Evolutionary conservation across 1,140 invertebrate genomes (phyloP).

Genomic region (Tetramorium alpestre): DNA sequence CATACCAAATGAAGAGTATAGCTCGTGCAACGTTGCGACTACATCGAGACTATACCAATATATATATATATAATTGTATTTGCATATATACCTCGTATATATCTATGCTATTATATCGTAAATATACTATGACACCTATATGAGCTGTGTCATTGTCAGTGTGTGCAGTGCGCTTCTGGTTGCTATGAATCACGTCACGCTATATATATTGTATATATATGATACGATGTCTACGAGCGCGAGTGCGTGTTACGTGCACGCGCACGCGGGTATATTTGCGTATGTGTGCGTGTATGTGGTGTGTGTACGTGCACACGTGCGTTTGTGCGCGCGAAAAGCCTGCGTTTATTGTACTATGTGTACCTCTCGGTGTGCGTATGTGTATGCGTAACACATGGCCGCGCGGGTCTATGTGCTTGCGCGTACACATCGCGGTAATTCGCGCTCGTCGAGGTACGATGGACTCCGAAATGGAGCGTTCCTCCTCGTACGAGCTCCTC

Average conservation of each 20-base stretch:
- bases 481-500: conserved; percentile 64
- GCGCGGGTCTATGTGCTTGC: conserved; percentile 24
- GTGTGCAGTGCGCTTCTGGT: conserved; percentile 85
- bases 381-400: conserved; percentile 15
- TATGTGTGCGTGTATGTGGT: conserved; percentile 7
- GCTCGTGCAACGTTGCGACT: conserved; percentile 68
- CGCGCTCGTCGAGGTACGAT: conserved; percentile 63
- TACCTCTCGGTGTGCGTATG: conserved; percentile 42
- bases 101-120: conserved; percentile 62
- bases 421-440: conserved; percentile 59
- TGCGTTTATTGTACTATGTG: conserved; percentile 56
- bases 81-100: conserved; percentile 64
- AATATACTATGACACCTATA: conserved; percentile 74
- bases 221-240: conserved; percentile 43
- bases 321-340: conserved; percentile 43
- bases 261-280: background rate
- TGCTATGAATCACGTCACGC: conserved; percentile 74
- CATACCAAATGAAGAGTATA: conserved; percentile 59
- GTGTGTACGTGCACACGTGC: conserved; percentile 65
- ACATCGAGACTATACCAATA: conserved; percentile 67
- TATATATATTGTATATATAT: conserved; percentile 64
- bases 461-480: conserved; percentile 45
- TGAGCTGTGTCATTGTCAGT: conserved; percentile 84
- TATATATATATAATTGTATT: conserved; percentile 39
- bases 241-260: conserved; percentile 56